phyloP scores from a whole-genome alignment of 2,797 vertebrate genomes.

The Mycteria americana region DNA sequence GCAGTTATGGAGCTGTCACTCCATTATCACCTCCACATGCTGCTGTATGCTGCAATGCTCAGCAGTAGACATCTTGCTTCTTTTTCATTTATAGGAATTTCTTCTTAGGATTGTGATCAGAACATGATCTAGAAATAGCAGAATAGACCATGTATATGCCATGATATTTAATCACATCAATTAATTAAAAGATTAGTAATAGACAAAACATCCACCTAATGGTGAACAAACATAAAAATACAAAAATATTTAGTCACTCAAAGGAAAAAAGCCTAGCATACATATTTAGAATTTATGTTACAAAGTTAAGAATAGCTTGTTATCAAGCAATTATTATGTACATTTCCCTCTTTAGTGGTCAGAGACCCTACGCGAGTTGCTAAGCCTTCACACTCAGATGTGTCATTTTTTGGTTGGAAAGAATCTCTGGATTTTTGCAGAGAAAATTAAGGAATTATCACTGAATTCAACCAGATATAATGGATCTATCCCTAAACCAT shows the following conservation, averaged over 20 bases:
- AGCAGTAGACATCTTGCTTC: neutral
- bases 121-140: neutral
- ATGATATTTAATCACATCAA: neutral
- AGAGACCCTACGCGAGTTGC: neutral
- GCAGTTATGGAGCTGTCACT: neutral
- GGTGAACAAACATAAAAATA: neutral
- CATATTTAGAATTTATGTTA: neutral
- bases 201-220: neutral
- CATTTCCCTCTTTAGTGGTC: neutral
- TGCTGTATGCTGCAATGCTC: neutral
- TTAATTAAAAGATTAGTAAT: neutral
- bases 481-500: neutral
- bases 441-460: neutral
- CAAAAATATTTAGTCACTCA: neutral
- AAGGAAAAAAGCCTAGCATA: neutral
- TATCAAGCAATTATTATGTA: neutral
- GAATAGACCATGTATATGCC: rapidly evolving
- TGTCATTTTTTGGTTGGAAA: neutral
- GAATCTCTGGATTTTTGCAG: neutral
- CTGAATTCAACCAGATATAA: neutral
- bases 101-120: neutral
- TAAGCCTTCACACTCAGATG: neutral
- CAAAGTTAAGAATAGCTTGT: neutral
- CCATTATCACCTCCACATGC: neutral
- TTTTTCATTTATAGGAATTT: neutral